A percentile compares a stretch with the other conserved stretches of the same genome.
Evolutionary conservation across 2,797 vertebrate genomes (phyloP).

Genomic region (Dicrostonyx torquatus): DNA sequence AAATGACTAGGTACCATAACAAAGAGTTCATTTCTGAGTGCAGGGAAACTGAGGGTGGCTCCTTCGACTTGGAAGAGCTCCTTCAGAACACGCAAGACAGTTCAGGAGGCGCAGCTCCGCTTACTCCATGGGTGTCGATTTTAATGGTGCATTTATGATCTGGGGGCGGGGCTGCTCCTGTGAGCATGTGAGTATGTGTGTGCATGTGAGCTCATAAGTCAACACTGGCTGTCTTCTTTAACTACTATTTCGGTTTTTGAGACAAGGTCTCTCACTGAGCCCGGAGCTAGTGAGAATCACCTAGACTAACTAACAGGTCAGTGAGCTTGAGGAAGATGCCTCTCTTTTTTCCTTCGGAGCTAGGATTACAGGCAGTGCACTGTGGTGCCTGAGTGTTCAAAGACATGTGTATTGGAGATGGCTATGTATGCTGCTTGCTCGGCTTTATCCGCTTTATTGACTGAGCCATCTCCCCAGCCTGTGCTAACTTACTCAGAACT

Average conservation of each 20-base stretch:
- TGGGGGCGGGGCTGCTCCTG: not conserved
- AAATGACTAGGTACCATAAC: too few species aligned
- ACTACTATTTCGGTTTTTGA: not conserved
- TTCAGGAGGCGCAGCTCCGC: fast-evolving
- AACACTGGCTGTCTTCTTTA: not conserved
- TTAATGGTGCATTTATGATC: not conserved
- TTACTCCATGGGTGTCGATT: not conserved
- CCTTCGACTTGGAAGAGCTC: not conserved
- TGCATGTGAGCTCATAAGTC: not conserved
- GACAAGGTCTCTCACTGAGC: not conserved
- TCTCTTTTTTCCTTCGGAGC: not conserved
- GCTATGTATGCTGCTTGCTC: not conserved
- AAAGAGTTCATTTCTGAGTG: not conserved
- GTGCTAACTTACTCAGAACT: not conserved
- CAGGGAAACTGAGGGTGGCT: not conserved
- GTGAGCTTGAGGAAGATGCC: not conserved
- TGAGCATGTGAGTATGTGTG: not conserved
- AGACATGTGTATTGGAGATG: not conserved
- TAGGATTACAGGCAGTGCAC: not conserved
- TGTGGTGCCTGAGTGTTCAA: not conserved
- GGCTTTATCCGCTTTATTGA: not conserved
- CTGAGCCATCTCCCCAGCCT: not conserved
- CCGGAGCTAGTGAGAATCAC: not conserved
- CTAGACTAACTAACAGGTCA: not conserved
- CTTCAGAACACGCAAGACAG: not conserved